Evolutionary conservation across 2,797 vertebrate species (phyloP), one percentile per base, ranked within the genome.

Genomic region (Platyrinchus mystaceus): DNA sequence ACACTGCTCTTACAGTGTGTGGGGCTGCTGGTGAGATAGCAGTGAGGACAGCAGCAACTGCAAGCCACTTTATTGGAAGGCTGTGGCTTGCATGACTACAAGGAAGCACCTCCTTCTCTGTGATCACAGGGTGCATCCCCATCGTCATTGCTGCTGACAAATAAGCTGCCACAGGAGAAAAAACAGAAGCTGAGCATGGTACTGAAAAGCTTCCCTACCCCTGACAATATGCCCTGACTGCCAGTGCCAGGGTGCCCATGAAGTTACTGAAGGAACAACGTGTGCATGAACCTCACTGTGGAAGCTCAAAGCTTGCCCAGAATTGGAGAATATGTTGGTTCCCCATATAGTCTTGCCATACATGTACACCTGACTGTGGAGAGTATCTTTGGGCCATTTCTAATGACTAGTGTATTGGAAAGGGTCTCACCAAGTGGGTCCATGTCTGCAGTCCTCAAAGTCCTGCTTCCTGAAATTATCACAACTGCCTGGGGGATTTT

Each of bases 361-460:
- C 7, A 1, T 0, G 5, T 21, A 12, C n/a, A 58, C 0, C 0
- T 28, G 53, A 28, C 34, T 14, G 3, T 9, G 12, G 12, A 68
- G 8, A n/a, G 18, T 28, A 10, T 34, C 37, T 74, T 22, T 39
- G 67, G 26, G 20, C 8, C 5, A 3, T 2, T 62, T 81, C 39
- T 44, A 59, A 18, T 5, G 9, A 37, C 6, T 43, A 36, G 10
- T n/a, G 17, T 5, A 14, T 8, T 36, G 46, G 41, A 46, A 44
- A 75, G 18, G 6, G 30, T 77, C 52, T 17, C 41, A 34, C 12
- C 1, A 1, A 46, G 36, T 34, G 41, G 27, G 22, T 63, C 82
- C 30, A 41, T 70, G 46, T 32, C 14, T 69, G 34, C 30, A 58
- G 34, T n/a, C 12, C 46, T 67, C 55, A 62, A 68, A 91, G 52